These are phyloP conservation scores for Tinea semifulvella DNA, from an alignment of 2,888 invertebrate species.

Conservation along the genomic window DNA sequence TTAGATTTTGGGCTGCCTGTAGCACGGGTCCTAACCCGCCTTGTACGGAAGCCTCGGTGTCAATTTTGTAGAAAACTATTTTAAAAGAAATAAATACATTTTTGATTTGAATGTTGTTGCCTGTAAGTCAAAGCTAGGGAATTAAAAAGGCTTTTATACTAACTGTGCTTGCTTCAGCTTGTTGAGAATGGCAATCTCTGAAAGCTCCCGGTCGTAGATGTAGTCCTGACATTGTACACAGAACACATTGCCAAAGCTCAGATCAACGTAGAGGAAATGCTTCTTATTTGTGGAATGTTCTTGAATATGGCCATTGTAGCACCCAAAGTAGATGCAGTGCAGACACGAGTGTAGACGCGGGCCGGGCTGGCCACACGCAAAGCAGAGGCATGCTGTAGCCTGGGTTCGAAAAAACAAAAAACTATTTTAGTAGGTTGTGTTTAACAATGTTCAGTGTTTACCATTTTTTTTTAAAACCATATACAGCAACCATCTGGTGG, in stretches of 20 bases:
- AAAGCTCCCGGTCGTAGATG: constrained; percentile 82
- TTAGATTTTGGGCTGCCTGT: no score
- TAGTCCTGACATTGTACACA: constrained; percentile 94
- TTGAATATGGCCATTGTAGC: constrained; percentile 86
- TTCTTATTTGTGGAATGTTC: constrained; percentile 84
- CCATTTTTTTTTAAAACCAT: no score
- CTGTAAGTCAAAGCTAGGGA: no score
- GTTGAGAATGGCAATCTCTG: constrained; percentile 63
- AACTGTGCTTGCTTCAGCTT: constrained; percentile 66
- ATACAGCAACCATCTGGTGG: no score
- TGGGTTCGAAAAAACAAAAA: constrained; percentile 46
- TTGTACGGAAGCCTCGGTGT: no score
- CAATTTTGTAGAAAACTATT: no score
- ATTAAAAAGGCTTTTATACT: no score
- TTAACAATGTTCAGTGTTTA: no score
- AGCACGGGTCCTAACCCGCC: no score
- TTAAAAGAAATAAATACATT: no score
- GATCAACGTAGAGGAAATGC: constrained; percentile 87
- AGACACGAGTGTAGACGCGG: constrained; percentile 86
- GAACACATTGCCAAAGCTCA: constrained; percentile 87
- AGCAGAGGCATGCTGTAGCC: constrained; percentile 84
- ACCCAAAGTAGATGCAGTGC: constrained; percentile 94
- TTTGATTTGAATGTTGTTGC: no score
- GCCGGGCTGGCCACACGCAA: constrained; percentile 80
- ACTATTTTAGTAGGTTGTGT: no score